Base-by-base conservation (phyloP, 2,797 vertebrate species). In the Peromyscus melanophrys region DNA sequence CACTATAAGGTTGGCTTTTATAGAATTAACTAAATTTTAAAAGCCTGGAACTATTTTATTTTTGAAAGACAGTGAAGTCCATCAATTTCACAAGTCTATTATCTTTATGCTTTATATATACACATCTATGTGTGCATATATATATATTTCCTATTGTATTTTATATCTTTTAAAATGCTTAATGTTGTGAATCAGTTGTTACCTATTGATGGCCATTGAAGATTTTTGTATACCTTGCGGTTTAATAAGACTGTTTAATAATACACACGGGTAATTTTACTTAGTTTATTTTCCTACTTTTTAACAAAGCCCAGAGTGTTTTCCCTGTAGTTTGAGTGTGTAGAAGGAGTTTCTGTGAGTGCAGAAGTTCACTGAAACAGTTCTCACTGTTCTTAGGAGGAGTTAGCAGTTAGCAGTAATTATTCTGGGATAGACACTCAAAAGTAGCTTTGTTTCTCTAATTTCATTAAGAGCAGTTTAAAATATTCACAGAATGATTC, bases 201-300 rank as follows among this genome's bases (percentile, higher is more conserved):
- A 40, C 57, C 17, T 89, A 4, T 93, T 49, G 93, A 2, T 92
- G 29, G 21, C 75, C 76, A 95, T 94, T 95, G 61, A 96, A 96
- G 37, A 92, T 89, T 94, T 97, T 90, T 84, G 67, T 92, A 17
- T 85, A 46, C 73, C 61, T 78, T 95, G 10, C 1, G 57, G 5
- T 92, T 92, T 96, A 81, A 73, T 80, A 96, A 83, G 87, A 71
- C 67, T 83, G 67, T 37, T 73, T 73, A 40, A 40, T 25, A 92
- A 94, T 73, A 46, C 78, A 6, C 34, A 63, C 23, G 75, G 12
- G 46, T 34, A 84, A 94, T 87, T 19, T 95, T 81, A 83, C 34
- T 76, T 25, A 76, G 17, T 83, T 78, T 89, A 0, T 83, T 90
- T 96, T 94, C 34, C 34, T 86, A 27, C 34, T 69, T 46, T 67